Evolutionary conservation across 2,113 vertebrate genomes (phyloP).

Genomic region (Ptyas mucosa): DNA sequence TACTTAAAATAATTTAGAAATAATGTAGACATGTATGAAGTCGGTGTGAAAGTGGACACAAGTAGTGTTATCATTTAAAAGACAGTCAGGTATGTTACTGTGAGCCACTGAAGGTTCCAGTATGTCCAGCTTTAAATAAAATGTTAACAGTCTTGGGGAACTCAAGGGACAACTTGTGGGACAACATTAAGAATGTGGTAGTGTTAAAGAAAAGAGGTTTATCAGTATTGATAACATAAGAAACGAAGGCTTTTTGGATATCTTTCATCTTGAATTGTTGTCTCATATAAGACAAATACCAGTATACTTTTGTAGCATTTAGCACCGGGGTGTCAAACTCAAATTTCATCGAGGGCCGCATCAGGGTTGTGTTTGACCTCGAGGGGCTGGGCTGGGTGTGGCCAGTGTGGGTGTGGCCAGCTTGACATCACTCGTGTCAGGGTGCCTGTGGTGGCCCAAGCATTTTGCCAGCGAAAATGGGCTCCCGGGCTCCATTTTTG

Average conservation of each 20-base stretch:
- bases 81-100: not conserved
- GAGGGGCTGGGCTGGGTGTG: no score
- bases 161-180: no score
- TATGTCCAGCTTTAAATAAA: not conserved
- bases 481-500: no score
- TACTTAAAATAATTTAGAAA: not conserved
- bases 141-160: not conserved
- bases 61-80: not conserved
- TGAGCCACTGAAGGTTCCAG: not conserved
- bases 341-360: no score
- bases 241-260: not conserved
- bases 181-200: not conserved
- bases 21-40: not conserved
- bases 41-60: not conserved
- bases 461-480: no score
- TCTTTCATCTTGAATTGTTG: not conserved
- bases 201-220: not conserved
- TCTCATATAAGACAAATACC: not conserved
- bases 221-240: not conserved
- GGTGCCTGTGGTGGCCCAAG: no score
- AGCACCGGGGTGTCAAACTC: not conserved
- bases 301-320: not conserved
- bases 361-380: no score
- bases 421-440: no score
- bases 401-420: no score